Conservation (phyloP, 2,113 vertebrate genomes). For the Pelvicachromis taeniatus region DNA sequence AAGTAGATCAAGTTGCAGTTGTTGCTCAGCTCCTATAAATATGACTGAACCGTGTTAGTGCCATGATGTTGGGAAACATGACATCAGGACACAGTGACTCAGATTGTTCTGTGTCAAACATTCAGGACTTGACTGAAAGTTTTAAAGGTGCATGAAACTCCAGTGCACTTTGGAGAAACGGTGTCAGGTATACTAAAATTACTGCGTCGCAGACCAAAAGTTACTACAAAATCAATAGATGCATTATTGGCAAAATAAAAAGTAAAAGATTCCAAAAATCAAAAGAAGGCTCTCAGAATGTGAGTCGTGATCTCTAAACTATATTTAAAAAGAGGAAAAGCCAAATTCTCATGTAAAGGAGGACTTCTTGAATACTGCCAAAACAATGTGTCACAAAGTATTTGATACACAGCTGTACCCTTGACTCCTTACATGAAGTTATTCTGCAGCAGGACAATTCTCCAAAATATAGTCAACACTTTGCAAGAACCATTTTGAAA, state of each 20-base stretch:
- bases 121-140: not conserved
- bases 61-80: not conserved
- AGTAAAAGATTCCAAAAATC: not conserved
- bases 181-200: not conserved
- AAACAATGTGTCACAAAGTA: not conserved
- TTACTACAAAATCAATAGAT: not conserved
- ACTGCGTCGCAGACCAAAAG: not conserved
- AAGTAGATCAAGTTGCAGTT: not conserved
- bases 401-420: not conserved
- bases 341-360: not conserved
- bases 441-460: not conserved
- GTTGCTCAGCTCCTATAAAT: not conserved
- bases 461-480: not conserved
- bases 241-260: not conserved
- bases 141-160: not conserved
- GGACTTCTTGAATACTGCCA: not conserved
- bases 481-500: not conserved
- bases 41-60: not conserved
- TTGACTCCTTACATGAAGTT: not conserved
- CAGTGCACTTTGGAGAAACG: not conserved
- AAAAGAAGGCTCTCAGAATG: not conserved
- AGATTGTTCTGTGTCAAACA: not conserved
- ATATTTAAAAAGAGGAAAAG: not conserved
- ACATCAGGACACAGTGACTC: not conserved
- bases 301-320: not conserved